These are phyloP conservation scores for Bactericera cockerelli DNA, from an alignment of 1,140 invertebrate species.

Conservation along the genomic window DNA sequence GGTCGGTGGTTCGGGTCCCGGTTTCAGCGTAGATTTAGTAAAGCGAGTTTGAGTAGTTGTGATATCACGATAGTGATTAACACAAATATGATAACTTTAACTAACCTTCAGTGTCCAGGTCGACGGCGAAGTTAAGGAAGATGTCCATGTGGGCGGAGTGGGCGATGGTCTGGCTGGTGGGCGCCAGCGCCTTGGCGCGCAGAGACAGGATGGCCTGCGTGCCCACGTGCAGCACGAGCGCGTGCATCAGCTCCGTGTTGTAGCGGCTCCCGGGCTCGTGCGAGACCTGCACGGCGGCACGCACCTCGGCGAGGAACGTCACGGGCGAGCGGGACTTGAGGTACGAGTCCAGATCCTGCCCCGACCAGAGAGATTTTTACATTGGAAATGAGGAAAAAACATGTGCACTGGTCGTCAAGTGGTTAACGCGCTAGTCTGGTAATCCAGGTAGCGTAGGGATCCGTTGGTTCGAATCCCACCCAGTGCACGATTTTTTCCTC, in stretches of 20 bases:
- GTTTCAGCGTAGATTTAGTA: too few relatives aligned
- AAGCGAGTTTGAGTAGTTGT: too few relatives aligned
- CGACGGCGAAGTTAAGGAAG: slow-evolving; percentile 95
- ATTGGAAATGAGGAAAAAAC: too few relatives aligned
- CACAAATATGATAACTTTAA: too few relatives aligned
- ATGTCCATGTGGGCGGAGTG: slow-evolving; percentile 99
- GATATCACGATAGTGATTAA: too few relatives aligned
- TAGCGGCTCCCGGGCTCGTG: slow-evolving; percentile 81
- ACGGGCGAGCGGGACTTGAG: slow-evolving; percentile 87
- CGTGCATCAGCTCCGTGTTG: slow-evolving; percentile 93
- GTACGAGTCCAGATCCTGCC: slow-evolving; percentile 87
- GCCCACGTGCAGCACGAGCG: slow-evolving; percentile 92
- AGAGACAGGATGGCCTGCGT: slow-evolving; percentile 87
- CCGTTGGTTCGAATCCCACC: too few relatives aligned
- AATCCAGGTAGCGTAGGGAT: too few relatives aligned
- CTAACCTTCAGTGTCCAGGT: slow-evolving; percentile 89
- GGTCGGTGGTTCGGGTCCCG: too few relatives aligned
- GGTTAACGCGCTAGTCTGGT: too few relatives aligned
- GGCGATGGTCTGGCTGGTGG: slow-evolving; percentile 89
- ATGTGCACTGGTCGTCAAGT: too few relatives aligned
- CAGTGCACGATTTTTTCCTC: too few relatives aligned
- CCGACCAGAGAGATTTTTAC: too few relatives aligned
- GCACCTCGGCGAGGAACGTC: slow-evolving; percentile 82
- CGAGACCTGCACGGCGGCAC: slow-evolving; percentile 68
- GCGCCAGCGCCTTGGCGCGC: slow-evolving; percentile 68